Conservation (phyloP, 2,113 vertebrate genomes). For the Speoplatyrhinus poulsoni region DNA sequence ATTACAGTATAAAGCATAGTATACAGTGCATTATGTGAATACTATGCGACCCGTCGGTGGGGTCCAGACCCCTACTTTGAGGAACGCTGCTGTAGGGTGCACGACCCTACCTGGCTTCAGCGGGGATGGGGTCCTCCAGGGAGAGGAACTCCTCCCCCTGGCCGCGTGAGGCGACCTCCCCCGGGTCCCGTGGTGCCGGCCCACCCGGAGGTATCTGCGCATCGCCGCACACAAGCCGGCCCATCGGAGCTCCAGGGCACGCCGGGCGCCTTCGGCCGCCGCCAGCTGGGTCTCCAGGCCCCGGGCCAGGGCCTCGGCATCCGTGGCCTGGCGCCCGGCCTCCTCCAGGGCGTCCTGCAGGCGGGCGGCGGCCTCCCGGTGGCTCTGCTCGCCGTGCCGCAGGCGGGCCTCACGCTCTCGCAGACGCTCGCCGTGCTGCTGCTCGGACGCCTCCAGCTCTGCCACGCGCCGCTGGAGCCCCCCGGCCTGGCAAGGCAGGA, state of each 20-base stretch:
- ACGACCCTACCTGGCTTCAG: conserved; percentile 65
- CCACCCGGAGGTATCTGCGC: conserved; percentile 65
- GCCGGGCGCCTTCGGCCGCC: conserved; percentile 42
- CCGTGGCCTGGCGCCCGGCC: conserved; percentile 25
- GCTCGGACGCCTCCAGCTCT: conserved; percentile 63
- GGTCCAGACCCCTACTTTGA: neutral
- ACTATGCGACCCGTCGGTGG: neutral
- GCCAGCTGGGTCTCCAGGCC: conserved; percentile 74
- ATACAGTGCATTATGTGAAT: too few species aligned
- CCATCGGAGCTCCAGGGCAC: conserved; percentile 69
- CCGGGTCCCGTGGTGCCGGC: conserved; percentile 33
- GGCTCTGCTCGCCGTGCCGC: conserved; percentile 34
- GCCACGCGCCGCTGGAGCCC: conserved; percentile 67
- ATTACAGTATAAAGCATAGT: too few species aligned
- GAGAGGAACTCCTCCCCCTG: conserved; percentile 51
- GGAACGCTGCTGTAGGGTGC: neutral
- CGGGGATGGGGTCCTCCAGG: conserved; percentile 54
- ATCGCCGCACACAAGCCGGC: conserved; percentile 68
- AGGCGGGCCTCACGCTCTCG: conserved; percentile 58
- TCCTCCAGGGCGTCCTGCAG: conserved; percentile 62
- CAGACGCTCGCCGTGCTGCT: conserved; percentile 57
- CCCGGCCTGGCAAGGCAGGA: conserved; percentile 62
- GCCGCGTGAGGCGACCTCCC: neutral
- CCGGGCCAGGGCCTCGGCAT: conserved; percentile 56
- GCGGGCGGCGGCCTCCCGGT: conserved; percentile 41